Conservation (phyloP, 2,888 invertebrate species). For the Idaea aversata region DNA sequence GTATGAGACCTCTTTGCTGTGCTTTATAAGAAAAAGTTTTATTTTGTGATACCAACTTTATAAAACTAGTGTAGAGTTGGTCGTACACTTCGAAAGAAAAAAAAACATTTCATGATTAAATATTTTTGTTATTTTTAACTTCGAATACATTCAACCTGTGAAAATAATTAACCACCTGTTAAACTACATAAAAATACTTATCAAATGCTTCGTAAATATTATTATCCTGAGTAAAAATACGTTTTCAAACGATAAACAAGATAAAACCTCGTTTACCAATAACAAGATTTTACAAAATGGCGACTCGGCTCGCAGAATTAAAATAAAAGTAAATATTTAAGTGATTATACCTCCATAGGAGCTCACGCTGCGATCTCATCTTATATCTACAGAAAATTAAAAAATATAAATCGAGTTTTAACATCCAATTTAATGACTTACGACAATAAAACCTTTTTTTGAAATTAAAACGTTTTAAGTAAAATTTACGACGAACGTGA, state of each 20-base stretch:
- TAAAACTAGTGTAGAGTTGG: neutral
- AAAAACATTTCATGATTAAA: neutral
- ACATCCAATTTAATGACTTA: slow-evolving; percentile 26
- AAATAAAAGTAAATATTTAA: slow-evolving; percentile 18
- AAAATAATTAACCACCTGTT: neutral
- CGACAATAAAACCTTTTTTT: slow-evolving; percentile 29
- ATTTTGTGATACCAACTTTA: neutral
- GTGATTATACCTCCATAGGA: slow-evolving; percentile 19
- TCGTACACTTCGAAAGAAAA: neutral
- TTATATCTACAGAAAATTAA: slow-evolving; percentile 29
- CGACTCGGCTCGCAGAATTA: slow-evolving; percentile 12
- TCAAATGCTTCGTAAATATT: neutral
- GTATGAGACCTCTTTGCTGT: neutral
- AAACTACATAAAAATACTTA: neutral
- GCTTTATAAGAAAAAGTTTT: neutral
- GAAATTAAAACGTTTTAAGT: slow-evolving; percentile 25
- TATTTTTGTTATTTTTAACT: neutral
- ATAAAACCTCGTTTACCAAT: neutral
- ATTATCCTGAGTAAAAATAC: neutral
- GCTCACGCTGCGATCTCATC: slow-evolving; percentile 31
- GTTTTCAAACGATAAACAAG: neutral
- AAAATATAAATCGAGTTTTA: slow-evolving; percentile 33
- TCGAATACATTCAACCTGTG: neutral
- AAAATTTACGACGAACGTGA: slow-evolving; percentile 22
- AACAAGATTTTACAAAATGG: slow-evolving; percentile 4